Base-by-base conservation (phyloP, 2,113 vertebrate genomes). In the Alethe diademata region DNA sequence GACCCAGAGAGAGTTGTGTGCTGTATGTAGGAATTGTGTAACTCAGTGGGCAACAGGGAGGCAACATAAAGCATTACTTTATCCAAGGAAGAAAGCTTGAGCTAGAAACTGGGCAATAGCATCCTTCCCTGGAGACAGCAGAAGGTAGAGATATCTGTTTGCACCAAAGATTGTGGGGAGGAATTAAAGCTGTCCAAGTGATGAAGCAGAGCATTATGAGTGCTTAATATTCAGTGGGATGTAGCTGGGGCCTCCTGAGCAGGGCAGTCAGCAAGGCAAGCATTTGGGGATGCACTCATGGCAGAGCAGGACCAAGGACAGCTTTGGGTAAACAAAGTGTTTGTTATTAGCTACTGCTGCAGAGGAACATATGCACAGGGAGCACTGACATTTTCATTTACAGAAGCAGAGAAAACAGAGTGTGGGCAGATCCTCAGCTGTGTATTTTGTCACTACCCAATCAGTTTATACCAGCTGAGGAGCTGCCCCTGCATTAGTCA, bases 401-500 rank as follows among this genome's bases (percentile, higher is more conserved):
- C 23, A 42, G 64, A 84, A 86, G 64, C 47, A 43, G 67, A 47
- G 92, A 78, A 56, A 93, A 67, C 8, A 66, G 81, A 75, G 67
- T 71, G 78, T 76, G 56, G 79, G 71, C 38, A 80, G 74, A 57
- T 48, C n/a, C 48, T 91, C 36, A 87, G 62, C 45, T 79, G 57
- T 78, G 33, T 86, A 6, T 88, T 88, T 89, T 88, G 51, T 76
- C 64, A 67, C 48, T 61, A 38, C 35, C 51, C 28, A 56, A 5
- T 47, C 50, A 48, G 31, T 71, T 86, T 64, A 91, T 31, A 90
- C 16, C 56, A 71, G 56, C 56, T 84, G 61, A 92, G 61, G 45
- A 88, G 31, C 86, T 95, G 84, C 33, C 71, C n/a, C 50, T 85
- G 45, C 12, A 31, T 75, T 91, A 92, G 40, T 85, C 50, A 92